Base-by-base conservation (phyloP, 2,797 vertebrate species). In the Rhinogobio ventralis region DNA sequence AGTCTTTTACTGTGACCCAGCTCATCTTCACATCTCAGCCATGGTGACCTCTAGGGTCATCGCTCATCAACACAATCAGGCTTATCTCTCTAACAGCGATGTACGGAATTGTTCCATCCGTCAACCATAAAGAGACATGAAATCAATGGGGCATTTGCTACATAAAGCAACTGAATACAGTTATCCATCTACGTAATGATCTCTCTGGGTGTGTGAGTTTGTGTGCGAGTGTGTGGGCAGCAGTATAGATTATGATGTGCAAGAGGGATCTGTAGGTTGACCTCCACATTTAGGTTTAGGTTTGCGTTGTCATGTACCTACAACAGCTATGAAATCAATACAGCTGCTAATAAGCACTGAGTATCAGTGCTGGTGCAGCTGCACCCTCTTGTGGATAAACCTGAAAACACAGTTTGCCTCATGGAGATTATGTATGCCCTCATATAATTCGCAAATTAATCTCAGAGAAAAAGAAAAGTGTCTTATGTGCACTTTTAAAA, bases 301-400 rank as follows among this genome's bases (percentile, higher is more conserved):
- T 20, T 86, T 87, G 78, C 72, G 55, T 76, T 86, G 55, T 79
- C 78, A 83, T 69, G 67, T 83, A 69, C 45, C 20, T 71, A 72
- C 36, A 86, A 78, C 51, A 28, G 69, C 62, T 73, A 62, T 79
- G 36, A 69, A 84, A 85, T 85, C 84, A 53, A 80, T 77, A 69
- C 23, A 84, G 71, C 33, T 45, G 71, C 78, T 80, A 57, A 71
- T 57, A 57, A 67, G 36, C 28, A 3, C 14, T 20, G 55, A 25
- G 33, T n/a, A 23, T 23, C 66, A 14, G 74, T 20, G 45, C 83
- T 55, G 64, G 85, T 82, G 60, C 88, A 85, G 85, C 67, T 79
- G 83, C 87, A 51, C 90, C 90, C 86, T 82, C 90, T 83, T 81
- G 85, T 90, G 90, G 90, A 74, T 36, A 66, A 20, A 3, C 9